These are phyloP conservation scores for Trematomus bernacchii DNA, from an alignment of 2,797 vertebrate genomes.

Conservation along the genomic window DNA sequence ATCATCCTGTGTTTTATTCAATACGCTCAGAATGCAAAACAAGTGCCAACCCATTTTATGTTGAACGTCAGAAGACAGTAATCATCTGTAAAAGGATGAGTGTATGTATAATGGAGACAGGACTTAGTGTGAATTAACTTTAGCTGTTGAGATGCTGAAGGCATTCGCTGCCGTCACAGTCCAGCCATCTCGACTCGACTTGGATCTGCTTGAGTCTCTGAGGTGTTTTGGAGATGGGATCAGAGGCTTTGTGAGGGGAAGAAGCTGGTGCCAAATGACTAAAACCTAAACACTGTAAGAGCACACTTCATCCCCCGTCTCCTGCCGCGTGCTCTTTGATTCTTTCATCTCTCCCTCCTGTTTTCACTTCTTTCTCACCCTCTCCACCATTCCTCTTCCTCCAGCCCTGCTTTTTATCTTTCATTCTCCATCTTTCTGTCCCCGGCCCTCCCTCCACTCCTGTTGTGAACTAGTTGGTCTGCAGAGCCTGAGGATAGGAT, in stretches of 20 bases:
- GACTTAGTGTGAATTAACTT: constrained; percentile 49
- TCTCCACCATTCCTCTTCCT: constrained; percentile 3
- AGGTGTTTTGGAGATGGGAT: constrained; percentile 63
- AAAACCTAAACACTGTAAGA: constrained; percentile 76
- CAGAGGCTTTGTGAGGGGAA: constrained; percentile 64
- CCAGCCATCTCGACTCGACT: constrained; percentile 36
- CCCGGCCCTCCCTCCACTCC: constrained; percentile 18
- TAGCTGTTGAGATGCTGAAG: constrained; percentile 31
- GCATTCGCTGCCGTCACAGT: constrained; percentile 47
- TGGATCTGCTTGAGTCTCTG: constrained; percentile 55
- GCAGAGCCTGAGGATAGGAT: constrained; percentile 69
- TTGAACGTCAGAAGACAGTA: constrained; percentile 35
- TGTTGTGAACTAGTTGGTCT: constrained; percentile 59
- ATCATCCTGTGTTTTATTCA: constrained; percentile 25
- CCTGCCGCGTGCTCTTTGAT: constrained; percentile 39
- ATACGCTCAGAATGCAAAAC: constrained; percentile 32
- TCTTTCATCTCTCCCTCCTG: constrained; percentile 48
- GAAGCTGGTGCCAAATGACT: constrained; percentile 68
- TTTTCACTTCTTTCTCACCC: constrained; percentile 29
- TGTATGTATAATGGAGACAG: constrained; percentile 36
- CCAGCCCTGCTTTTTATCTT: constrained; percentile 45
- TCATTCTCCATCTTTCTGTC: constrained; percentile 46
- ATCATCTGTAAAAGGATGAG: constrained; percentile 31
- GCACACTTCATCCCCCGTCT: constrained; percentile 72
- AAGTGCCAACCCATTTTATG: constrained; percentile 35